phyloP scores from a whole-genome alignment of 2,797 vertebrate genomes.

The Tangara arthus region DNA sequence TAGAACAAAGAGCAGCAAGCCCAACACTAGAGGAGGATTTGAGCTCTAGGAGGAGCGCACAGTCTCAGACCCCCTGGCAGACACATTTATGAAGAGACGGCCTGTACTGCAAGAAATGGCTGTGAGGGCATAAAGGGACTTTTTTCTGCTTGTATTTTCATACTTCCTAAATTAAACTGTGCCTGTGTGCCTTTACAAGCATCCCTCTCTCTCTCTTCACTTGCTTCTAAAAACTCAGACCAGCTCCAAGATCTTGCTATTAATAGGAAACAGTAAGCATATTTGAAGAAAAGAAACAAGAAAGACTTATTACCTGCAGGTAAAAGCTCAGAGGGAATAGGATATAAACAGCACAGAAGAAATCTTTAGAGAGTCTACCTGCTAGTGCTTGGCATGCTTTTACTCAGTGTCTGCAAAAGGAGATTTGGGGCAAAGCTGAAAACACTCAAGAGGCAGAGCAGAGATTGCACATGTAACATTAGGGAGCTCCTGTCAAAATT shows the following conservation, averaged over 20 bases:
- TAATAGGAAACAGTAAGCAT: neutral
- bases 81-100: neutral
- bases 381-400: neutral
- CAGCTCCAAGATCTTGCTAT: neutral
- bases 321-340: neutral
- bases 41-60: neutral
- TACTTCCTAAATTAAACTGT: neutral
- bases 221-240: neutral
- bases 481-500: neutral
- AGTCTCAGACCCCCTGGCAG: neutral
- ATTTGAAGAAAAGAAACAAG: neutral
- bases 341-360: neutral
- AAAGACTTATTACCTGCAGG: neutral
- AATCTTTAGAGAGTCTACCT: neutral
- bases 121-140: neutral
- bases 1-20: neutral
- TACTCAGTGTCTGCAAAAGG: neutral
- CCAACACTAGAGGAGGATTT: neutral
- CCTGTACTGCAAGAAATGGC: neutral
- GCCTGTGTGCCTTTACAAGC: neutral
- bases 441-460: neutral
- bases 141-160: neutral
- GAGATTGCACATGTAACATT: neutral
- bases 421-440: neutral
- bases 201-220: neutral